Conservation (phyloP, 1,140 invertebrate genomes). For the Ericerus pela region DNA sequence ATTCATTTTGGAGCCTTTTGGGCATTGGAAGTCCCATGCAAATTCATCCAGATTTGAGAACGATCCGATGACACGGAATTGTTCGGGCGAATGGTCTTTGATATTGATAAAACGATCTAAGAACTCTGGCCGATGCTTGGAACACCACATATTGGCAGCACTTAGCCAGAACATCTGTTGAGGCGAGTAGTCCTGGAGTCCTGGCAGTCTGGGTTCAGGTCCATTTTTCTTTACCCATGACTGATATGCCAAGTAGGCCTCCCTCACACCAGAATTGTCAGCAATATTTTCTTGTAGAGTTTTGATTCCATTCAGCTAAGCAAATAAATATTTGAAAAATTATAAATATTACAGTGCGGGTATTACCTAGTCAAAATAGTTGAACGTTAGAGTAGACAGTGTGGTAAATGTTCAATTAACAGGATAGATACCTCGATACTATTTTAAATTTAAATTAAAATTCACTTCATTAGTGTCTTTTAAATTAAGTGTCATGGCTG, state of each 20-base stretch:
- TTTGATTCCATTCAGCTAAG: constrained; percentile 67
- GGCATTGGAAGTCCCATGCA: constrained; percentile 72
- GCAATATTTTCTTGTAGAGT: constrained; percentile 87
- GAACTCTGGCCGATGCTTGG: constrained; percentile 39
- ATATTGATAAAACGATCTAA: constrained; percentile 24
- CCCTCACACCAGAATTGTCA: constrained; percentile 76
- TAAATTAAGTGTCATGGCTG: no score
- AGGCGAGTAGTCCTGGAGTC: constrained; percentile 35
- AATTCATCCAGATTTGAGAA: constrained; percentile 85
- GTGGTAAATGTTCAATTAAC: no score
- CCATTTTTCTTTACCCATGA: constrained; percentile 49
- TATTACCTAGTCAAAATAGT: no score
- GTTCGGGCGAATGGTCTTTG: constrained; percentile 58
- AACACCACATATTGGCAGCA: constrained; percentile 51
- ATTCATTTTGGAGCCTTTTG: constrained; percentile 67
- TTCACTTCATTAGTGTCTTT: no score
- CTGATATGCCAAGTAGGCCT: constrained; percentile 67
- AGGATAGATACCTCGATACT: no score
- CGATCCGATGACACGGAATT: constrained; percentile 72
- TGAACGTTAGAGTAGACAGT: no score
- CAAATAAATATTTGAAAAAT: no score
- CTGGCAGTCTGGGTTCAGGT: constrained; percentile 45
- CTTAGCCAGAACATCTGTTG: constrained; percentile 67
- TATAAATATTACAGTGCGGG: no score
- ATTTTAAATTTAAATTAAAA: no score